These are phyloP conservation scores for Otocyon megalotis DNA, from an alignment of 2,113 vertebrate species.

Conservation along the genomic window DNA sequence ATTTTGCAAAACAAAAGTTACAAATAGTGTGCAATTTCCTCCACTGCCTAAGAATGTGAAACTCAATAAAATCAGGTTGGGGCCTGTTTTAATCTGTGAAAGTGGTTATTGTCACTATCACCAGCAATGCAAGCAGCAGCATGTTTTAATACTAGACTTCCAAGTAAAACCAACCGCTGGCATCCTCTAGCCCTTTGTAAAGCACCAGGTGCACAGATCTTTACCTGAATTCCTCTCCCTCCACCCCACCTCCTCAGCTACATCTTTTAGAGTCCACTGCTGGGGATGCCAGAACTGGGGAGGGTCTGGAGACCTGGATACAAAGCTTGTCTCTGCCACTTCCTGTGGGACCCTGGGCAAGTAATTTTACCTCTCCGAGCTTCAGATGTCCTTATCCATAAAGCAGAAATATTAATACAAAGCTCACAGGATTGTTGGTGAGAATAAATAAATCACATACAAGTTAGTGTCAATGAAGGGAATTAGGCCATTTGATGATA, in stretches of 20 bases:
- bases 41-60: background rate
- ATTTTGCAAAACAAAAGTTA: background rate
- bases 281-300: background rate
- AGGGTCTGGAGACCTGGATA: too few relatives aligned
- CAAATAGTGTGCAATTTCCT: background rate
- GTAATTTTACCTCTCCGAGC: background rate
- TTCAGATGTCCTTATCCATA: background rate
- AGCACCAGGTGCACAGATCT: background rate
- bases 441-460: background rate
- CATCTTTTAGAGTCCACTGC: too few relatives aligned
- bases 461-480: background rate
- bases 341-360: background rate
- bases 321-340: background rate
- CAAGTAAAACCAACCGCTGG: background rate
- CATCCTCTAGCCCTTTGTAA: background rate
- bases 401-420: background rate
- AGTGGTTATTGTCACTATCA: background rate
- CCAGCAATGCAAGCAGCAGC: background rate
- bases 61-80: background rate
- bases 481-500: background rate
- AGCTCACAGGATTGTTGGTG: background rate
- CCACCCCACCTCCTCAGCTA: background rate
- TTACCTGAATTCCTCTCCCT: background rate
- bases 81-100: background rate
- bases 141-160: background rate